These are phyloP conservation scores for Pocota personata DNA, from an alignment of 2,888 invertebrate genomes.

Conservation along the genomic window DNA sequence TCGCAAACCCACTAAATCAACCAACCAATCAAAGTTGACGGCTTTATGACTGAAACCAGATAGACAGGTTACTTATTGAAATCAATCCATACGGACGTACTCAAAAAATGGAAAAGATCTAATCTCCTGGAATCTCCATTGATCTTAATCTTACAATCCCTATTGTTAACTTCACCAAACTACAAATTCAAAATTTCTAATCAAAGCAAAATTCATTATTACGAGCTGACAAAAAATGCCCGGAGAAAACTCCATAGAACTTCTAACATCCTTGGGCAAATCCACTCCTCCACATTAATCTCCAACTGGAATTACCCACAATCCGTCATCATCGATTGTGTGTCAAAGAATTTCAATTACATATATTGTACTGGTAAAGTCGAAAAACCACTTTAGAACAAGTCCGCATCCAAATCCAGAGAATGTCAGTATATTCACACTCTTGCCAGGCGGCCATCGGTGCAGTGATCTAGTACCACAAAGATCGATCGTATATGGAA, in stretches of 20 bases:
- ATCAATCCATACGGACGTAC: neutral
- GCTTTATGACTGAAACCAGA: neutral
- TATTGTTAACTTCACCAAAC: neutral
- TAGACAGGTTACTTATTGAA: neutral
- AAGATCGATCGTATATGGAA: constrained; percentile 45
- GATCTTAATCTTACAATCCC: neutral
- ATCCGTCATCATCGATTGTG: constrained; percentile 56
- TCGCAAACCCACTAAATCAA: no score
- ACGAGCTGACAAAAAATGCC: constrained; percentile 42
- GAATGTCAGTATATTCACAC: constrained; percentile 37
- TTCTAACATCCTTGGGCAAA: constrained; percentile 63
- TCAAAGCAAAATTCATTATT: constrained; percentile 17
- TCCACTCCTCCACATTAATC: constrained; percentile 60
- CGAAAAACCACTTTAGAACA: constrained; percentile 58
- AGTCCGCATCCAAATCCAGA: constrained; percentile 60
- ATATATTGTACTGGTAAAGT: constrained; percentile 19
- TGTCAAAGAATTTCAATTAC: constrained; percentile 48
- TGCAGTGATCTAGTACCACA: neutral
- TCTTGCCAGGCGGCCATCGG: neutral
- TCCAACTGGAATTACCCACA: constrained; percentile 58
- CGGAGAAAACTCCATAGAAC: constrained; percentile 17
- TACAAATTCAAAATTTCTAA: constrained; percentile 1
- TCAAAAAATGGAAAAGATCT: neutral
- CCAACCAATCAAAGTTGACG: no score
- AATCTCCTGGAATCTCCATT: neutral